Evolutionary conservation across 2,888 invertebrate species (phyloP).

Genomic region (Euplagia quadripunctaria): DNA sequence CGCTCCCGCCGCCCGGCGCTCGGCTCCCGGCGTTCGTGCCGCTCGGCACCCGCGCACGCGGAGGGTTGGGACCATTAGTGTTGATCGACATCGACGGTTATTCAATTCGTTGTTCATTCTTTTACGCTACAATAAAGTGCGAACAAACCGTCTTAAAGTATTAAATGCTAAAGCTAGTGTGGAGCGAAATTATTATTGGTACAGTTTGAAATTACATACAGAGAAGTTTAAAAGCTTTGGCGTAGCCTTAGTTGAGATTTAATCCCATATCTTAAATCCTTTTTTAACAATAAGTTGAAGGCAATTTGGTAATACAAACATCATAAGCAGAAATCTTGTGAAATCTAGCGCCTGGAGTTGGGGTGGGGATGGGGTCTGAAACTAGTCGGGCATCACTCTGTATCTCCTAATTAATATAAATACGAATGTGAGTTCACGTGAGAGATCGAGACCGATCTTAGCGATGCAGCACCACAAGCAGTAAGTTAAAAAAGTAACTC

Average conservation of each 20-base stretch:
- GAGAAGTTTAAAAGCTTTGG: background rate
- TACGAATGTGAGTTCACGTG: too few species aligned
- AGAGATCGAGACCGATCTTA: too few species aligned
- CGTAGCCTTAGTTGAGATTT: background rate
- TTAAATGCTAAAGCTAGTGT: background rate
- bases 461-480: too few species aligned
- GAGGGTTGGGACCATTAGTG: conserved; percentile 34
- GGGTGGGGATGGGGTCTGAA: too few species aligned
- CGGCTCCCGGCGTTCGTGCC: conserved; percentile 23
- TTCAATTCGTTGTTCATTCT: conserved; percentile 23
- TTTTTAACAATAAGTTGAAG: too few species aligned
- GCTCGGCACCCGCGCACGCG: conserved; percentile 8
- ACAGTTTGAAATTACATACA: background rate
- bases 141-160: conserved; percentile 6
- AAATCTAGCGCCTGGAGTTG: too few species aligned
- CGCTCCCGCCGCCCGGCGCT: conserved; percentile 29
- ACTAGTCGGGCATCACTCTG: too few species aligned
- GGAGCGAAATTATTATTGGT: background rate
- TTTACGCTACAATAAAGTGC: conserved; percentile 1
- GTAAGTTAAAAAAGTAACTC: too few species aligned
- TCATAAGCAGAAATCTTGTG: too few species aligned
- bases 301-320: too few species aligned
- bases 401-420: too few species aligned
- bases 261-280: background rate
- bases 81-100: conserved; percentile 34